These are phyloP conservation scores for Dolichoris vasculosae DNA, from an alignment of 1,140 invertebrate species.

Conservation along the genomic window DNA sequence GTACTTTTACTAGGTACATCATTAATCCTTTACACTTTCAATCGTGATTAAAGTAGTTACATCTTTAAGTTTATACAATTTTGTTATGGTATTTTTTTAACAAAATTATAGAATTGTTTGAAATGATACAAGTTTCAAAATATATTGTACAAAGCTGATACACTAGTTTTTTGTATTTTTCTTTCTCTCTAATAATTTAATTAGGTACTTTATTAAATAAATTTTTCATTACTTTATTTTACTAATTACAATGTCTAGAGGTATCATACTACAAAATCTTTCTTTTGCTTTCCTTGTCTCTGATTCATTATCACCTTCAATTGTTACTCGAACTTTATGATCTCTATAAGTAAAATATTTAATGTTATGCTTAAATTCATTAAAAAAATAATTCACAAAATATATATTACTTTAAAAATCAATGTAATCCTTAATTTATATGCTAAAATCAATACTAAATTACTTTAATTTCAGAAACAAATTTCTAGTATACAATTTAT, in stretches of 20 bases:
- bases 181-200: not conserved
- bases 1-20: not conserved
- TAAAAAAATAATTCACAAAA: too few relatives aligned
- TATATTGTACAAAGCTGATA: not conserved
- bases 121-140: not conserved
- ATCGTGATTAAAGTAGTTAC: constrained; percentile 25
- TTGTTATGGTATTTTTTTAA: not conserved
- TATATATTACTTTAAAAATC: too few relatives aligned
- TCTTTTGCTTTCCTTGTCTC: constrained; percentile 67
- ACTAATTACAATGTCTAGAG: constrained; percentile 60
- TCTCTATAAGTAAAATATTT: constrained; percentile 63
- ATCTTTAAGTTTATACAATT: not conserved
- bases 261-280: constrained; percentile 69
- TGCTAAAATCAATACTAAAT: too few relatives aligned
- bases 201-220: not conserved
- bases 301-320: constrained; percentile 70
- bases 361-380: constrained; percentile 3
- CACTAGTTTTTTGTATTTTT: not conserved
- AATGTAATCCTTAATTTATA: too few relatives aligned
- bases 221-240: constrained; percentile 18
- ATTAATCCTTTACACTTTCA: not conserved
- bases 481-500: too few relatives aligned
- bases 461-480: too few relatives aligned
- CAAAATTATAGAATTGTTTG: not conserved
- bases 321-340: constrained; percentile 74